Evolutionary conservation across 2,113 vertebrate species (phyloP).

Genomic region (Nyctereutes procyonoides): DNA sequence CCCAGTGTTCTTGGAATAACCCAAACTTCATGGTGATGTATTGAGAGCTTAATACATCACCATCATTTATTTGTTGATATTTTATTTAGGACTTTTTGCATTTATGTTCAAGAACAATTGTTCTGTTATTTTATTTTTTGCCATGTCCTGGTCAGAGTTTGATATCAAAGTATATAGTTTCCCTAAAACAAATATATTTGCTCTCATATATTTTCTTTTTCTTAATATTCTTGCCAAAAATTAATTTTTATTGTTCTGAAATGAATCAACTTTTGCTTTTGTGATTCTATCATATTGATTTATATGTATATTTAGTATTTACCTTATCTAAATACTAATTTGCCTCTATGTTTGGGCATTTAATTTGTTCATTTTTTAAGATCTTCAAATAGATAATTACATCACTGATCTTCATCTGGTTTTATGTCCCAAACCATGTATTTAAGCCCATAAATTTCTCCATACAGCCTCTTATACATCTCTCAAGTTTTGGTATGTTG

Average conservation of each 20-base stretch:
- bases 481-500: neutral
- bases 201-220: neutral
- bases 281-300: neutral
- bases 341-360: neutral
- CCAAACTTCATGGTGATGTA: neutral
- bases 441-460: neutral
- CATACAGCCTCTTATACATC: neutral
- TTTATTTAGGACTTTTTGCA: neutral
- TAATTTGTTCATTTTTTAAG: neutral
- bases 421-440: neutral
- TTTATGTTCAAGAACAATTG: neutral
- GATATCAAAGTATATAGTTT: neutral
- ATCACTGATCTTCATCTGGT: neutral
- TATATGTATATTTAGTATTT: neutral
- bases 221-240: conserved; percentile 1
- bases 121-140: neutral
- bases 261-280: neutral
- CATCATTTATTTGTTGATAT: neutral
- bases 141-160: neutral
- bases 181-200: neutral
- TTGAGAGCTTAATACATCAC: neutral
- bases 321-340: neutral
- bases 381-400: neutral
- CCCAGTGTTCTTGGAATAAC: neutral
- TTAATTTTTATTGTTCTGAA: neutral